A percentile compares a stretch with the other conserved stretches of the same genome.
Evolutionary conservation across 2,797 vertebrate genomes (phyloP).

Genomic region (Danio albolineatus): DNA sequence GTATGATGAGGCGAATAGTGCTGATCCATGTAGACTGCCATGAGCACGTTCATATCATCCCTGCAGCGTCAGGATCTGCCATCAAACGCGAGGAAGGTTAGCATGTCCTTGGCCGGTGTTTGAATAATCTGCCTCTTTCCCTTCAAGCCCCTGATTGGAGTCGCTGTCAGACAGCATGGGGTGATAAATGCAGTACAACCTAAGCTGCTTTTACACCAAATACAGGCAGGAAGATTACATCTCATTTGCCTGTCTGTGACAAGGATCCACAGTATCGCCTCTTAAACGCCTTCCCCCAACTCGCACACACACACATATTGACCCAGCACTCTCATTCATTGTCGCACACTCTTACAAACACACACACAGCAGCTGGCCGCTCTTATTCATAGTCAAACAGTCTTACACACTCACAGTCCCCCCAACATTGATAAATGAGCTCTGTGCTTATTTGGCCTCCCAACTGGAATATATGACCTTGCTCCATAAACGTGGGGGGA

Average conservation of each 20-base stretch:
- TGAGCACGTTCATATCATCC: slow-evolving; percentile 56
- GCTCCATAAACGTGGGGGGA: slow-evolving; percentile 52
- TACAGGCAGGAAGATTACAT: slow-evolving; percentile 60
- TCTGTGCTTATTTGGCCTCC: slow-evolving; percentile 57
- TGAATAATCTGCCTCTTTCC: slow-evolving; percentile 74
- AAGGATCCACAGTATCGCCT: slow-evolving; percentile 39
- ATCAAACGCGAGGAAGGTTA: slow-evolving; percentile 75
- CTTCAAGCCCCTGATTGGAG: slow-evolving; percentile 73
- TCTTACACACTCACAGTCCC: slow-evolving; percentile 47
- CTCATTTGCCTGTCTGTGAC: slow-evolving; percentile 59
- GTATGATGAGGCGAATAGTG: slow-evolving; percentile 32
- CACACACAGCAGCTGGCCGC: slow-evolving; percentile 31
- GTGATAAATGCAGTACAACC: slow-evolving; percentile 70
- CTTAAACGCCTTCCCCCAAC: slow-evolving; percentile 25
- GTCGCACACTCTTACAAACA: slow-evolving; percentile 4
- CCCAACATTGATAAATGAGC: slow-evolving; percentile 60
- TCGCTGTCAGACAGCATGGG: slow-evolving; percentile 65
- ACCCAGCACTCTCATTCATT: slow-evolving; percentile 43
- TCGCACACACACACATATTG: slow-evolving; percentile 34
- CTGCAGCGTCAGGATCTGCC: slow-evolving; percentile 70
- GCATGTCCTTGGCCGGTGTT: slow-evolving; percentile 76
- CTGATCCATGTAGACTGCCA: slow-evolving; percentile 20
- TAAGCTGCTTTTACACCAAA: slow-evolving; percentile 67
- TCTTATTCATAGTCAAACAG: slow-evolving; percentile 42
- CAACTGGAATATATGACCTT: slow-evolving; percentile 61